Conservation (phyloP, 2,113 vertebrate species). For the Spermophilus dauricus region DNA sequence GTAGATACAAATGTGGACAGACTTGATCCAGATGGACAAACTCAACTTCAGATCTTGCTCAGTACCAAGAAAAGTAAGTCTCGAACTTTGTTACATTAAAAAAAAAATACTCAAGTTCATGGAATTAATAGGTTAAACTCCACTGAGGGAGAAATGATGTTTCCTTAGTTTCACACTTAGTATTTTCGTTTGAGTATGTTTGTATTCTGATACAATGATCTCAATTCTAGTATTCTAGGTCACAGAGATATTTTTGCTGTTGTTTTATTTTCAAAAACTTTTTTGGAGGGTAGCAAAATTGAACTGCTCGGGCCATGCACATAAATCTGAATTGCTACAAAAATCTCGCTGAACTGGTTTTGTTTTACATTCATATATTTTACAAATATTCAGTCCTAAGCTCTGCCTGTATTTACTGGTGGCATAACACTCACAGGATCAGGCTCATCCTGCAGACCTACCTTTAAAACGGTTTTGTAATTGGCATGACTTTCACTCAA, state of each 20-base stretch:
- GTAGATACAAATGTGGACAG: neutral
- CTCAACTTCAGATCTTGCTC: constrained; percentile 85
- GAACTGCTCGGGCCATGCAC: neutral
- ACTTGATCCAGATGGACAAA: constrained; percentile 25
- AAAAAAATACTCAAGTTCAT: constrained; percentile 25
- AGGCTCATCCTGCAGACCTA: neutral
- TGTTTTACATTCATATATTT: neutral
- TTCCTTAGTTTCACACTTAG: neutral
- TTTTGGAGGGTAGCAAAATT: neutral
- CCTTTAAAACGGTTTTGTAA: neutral
- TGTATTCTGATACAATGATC: neutral
- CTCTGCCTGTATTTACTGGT: neutral
- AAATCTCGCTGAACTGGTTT: neutral
- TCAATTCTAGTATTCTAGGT: neutral
- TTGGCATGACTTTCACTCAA: neutral
- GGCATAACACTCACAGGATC: neutral
- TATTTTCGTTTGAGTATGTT: constrained; percentile 18
- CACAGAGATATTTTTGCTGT: neutral
- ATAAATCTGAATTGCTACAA: constrained; percentile 24
- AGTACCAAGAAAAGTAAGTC: constrained; percentile 73
- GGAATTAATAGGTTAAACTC: neutral
- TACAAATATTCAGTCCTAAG: neutral
- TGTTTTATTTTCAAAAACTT: neutral
- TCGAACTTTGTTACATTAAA: constrained; percentile 15
- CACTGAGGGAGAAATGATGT: neutral